Percentiles rank a stretch among this genome's conserved stretches.
Conservation (phyloP, 2,888 invertebrate species). For the Omphaloscelis lunosa region DNA sequence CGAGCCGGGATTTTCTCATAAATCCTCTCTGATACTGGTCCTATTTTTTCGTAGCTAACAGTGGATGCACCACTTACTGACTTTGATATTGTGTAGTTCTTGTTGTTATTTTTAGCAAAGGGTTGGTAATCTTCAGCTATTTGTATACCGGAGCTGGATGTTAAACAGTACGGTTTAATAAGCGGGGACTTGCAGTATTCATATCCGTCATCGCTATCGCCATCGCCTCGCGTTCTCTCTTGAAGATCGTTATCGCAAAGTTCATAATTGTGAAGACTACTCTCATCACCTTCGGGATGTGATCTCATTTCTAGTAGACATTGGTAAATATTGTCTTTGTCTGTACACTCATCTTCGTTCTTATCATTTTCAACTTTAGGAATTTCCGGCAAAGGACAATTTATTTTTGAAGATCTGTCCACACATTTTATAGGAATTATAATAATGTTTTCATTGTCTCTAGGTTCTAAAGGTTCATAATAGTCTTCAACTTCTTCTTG, state of each 20-base stretch:
- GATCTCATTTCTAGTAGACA: slow-evolving; percentile 87
- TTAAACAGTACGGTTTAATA: slow-evolving; percentile 85
- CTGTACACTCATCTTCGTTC: slow-evolving; percentile 58
- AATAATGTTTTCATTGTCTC: slow-evolving; percentile 79
- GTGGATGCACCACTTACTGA: slow-evolving; percentile 87
- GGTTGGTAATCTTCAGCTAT: slow-evolving; percentile 90
- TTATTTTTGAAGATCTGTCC: slow-evolving; percentile 84
- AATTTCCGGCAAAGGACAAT: slow-evolving; percentile 89
- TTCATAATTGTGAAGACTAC: slow-evolving; percentile 90
- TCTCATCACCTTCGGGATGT: slow-evolving; percentile 88
- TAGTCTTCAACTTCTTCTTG: slow-evolving; percentile 82
- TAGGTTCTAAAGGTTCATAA: slow-evolving; percentile 87
- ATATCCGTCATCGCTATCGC: slow-evolving; percentile 88
- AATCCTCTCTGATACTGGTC: slow-evolving; percentile 81
- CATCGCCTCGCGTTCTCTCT: slow-evolving; percentile 86
- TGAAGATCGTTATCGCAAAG: slow-evolving; percentile 85
- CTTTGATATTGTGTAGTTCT: slow-evolving; percentile 85
- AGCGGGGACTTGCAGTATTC: slow-evolving; percentile 87
- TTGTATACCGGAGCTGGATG: slow-evolving; percentile 86
- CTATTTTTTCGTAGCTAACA: slow-evolving; percentile 88
- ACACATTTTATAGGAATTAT: slow-evolving; percentile 81
- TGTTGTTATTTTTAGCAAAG: slow-evolving; percentile 74
- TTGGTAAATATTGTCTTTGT: slow-evolving; percentile 86
- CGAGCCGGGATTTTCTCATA: slow-evolving; percentile 87
- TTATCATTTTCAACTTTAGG: slow-evolving; percentile 76